Conservation (phyloP, 2,797 vertebrate genomes). For the Rhynchotus rufescens region DNA sequence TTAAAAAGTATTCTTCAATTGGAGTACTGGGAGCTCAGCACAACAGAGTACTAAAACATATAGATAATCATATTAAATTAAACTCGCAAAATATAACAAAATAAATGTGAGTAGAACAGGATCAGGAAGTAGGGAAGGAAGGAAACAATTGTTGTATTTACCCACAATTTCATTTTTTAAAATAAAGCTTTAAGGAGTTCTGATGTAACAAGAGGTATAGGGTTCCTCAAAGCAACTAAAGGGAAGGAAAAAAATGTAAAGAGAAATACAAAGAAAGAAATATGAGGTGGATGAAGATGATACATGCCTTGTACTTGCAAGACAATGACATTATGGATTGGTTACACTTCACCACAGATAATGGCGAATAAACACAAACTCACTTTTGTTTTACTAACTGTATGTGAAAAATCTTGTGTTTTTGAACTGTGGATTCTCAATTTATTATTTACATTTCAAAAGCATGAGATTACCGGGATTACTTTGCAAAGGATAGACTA, state of each 20-base stretch:
- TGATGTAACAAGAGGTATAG: not conserved
- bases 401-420: not conserved
- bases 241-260: not conserved
- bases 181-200: not conserved
- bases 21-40: not conserved
- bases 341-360: not conserved
- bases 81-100: not conserved
- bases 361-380: not conserved
- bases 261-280: not conserved
- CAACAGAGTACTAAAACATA: not conserved
- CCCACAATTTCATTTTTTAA: not conserved
- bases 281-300: not conserved
- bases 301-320: not conserved
- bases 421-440: not conserved
- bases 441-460: not conserved
- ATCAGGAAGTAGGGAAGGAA: not conserved
- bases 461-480: not conserved
- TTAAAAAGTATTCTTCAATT: not conserved
- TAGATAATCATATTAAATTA: not conserved
- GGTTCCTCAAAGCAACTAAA: not conserved
- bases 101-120: not conserved
- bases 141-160: not conserved
- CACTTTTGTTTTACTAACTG: not conserved
- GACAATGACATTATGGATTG: not conserved
- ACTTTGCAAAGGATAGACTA: not conserved